Evolutionary conservation across 2,888 invertebrate species (phyloP).

Genomic region (Polia nebulosa): DNA sequence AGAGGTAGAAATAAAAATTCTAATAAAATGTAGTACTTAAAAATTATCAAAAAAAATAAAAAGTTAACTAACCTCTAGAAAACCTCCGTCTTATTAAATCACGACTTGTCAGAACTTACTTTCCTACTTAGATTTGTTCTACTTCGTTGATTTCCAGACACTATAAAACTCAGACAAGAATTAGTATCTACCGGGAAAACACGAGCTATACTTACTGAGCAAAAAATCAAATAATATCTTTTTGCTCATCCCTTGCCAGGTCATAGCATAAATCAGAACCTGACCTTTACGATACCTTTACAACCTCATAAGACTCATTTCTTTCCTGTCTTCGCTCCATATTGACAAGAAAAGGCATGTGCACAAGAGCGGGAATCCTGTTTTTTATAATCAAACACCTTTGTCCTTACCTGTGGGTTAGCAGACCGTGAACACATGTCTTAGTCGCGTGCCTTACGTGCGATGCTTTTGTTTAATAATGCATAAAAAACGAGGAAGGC

Average conservation of each 20-base stretch:
- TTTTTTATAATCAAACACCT: slow-evolving; percentile 73
- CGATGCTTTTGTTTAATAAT: slow-evolving; percentile 60
- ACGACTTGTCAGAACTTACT: not conserved
- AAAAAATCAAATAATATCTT: not conserved
- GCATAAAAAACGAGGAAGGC: slow-evolving; percentile 54
- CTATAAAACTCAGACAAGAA: not conserved
- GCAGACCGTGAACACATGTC: slow-evolving; percentile 75
- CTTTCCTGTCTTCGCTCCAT: slow-evolving; percentile 13
- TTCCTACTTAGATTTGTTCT: not conserved
- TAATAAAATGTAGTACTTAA: not conserved
- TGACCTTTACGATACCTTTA: slow-evolving; percentile 12
- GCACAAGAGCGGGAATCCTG: slow-evolving; percentile 80
- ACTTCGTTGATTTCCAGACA: slow-evolving; percentile 9
- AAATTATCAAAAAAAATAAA: not conserved
- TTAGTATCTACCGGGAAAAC: not conserved
- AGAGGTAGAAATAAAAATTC: not conserved
- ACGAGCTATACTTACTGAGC: not conserved
- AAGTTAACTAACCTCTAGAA: not conserved
- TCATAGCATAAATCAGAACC: slow-evolving; percentile 28
- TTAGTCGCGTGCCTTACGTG: slow-evolving; percentile 77
- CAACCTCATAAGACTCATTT: slow-evolving; percentile 29
- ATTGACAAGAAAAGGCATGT: slow-evolving; percentile 73
- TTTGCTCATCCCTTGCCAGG: not conserved
- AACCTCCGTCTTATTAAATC: slow-evolving; percentile 3
- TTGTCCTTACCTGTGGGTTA: slow-evolving; percentile 72